Base-by-base conservation (phyloP, 2,888 invertebrate species). In the Chymomyza amoena region DNA sequence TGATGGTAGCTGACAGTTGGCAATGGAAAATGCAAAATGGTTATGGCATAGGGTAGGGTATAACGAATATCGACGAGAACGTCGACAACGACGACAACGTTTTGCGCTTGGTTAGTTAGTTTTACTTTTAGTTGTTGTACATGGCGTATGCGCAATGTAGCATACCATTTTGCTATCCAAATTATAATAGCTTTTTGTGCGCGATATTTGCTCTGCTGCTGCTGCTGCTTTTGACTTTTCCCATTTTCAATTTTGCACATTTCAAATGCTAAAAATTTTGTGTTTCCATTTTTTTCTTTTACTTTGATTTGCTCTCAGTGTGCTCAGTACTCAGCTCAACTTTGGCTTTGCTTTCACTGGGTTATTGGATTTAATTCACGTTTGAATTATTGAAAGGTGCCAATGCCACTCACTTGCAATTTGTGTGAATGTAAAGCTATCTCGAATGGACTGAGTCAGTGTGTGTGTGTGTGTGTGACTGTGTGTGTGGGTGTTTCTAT, bases 341-440 rank as follows among this genome's bases (percentile, higher is more conserved):
- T 51, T 20, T 7, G 60, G 39, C 59, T 7, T 66, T 61, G 45
- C 36, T 56, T 68, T 66, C 54, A 61, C 56, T 73, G 63, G 68
- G 75, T 82, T 79, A 78, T 77, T 78, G 77, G 81, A 78, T 75
- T 77, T 76, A 75, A 83, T 81, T 72, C 75, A 78, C 72, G 74
- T 75, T 45, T 79, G 75, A 84, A 81, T 86, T 79, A 88, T 83
- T 78, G 79, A 79, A 85, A 87, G 85, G 87, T 84, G 85, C 73
- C 72, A 77, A 73, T 69, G 73, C 69, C 72, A 79, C 68, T 74
- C 72, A 68, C 68, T 65, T 61, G 61, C 70, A 70, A 68, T 39
- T 72, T 73, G 65, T 64, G 66, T 10, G 61, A 62, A 57, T 76
- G 79, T 66, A 75, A 64, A 72, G 77, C 72, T 63, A 80, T 72